Percentiles rank a stretch among this genome's conserved stretches.
Conservation (phyloP, 37 sponge, comb jelly and placozoan genomes). For the Geodia barretti region DNA sequence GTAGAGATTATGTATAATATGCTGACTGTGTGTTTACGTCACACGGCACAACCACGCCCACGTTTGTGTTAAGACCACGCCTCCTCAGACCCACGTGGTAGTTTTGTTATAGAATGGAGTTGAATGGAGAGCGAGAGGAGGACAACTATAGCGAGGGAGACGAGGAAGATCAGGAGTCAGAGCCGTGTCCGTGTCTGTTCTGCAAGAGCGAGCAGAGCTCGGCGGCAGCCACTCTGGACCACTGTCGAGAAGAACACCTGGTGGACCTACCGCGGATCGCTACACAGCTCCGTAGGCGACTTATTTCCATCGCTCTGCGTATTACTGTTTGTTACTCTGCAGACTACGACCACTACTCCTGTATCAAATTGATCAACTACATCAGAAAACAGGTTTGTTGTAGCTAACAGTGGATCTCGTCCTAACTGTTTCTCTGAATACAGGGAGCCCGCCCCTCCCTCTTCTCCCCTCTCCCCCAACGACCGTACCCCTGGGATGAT, state of each 20-base stretch:
- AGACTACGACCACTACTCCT: constrained; percentile 66
- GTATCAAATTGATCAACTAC: constrained; percentile 80
- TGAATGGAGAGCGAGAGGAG: too few relatives aligned
- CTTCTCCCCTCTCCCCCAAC: background rate
- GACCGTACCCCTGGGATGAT: constrained; percentile 58
- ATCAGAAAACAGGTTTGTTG: constrained; percentile 39
- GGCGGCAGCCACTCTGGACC: constrained; percentile 36
- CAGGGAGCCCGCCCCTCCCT: background rate
- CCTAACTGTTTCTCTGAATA: too few relatives aligned
- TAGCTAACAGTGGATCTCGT: too few relatives aligned
- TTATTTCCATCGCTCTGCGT: background rate
- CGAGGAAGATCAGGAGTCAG: constrained; percentile 14
- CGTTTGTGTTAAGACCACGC: too few relatives aligned
- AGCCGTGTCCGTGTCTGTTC: constrained; percentile 44
- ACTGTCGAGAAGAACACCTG: constrained; percentile 52
- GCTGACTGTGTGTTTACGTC: background rate
- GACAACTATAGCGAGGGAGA: constrained; percentile 51
- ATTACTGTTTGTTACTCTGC: background rate
- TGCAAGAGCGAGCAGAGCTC: constrained; percentile 12
- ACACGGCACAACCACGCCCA: background rate
- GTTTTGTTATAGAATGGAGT: too few relatives aligned
- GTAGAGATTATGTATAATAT: too few relatives aligned
- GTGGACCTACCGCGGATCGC: constrained; percentile 9
- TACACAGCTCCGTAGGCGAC: constrained; percentile 13
- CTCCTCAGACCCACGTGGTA: too few relatives aligned